Percentiles rank a stretch among this genome's conserved stretches.
phyloP scores from a whole-genome alignment of 2,797 vertebrate genomes.

The Cephalopachus bancanus region DNA sequence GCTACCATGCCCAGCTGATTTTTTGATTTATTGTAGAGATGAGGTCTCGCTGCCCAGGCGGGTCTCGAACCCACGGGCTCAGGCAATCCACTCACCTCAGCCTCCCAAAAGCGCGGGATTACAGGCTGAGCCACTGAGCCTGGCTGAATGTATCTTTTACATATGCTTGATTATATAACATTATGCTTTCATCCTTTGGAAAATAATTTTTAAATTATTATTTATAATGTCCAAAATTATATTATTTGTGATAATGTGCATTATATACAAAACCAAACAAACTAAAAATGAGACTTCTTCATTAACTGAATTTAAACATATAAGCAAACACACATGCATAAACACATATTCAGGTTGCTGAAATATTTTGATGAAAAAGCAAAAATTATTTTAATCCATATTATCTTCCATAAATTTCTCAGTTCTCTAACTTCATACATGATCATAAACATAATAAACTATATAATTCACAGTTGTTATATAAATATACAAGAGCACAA shows the following conservation, averaged over 20 bases:
- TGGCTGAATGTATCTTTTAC: neutral
- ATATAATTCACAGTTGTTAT: neutral
- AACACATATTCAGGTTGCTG: neutral
- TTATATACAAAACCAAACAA: neutral
- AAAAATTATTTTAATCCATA: neutral
- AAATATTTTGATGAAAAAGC: neutral
- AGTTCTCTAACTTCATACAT: neutral
- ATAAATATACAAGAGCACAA: neutral
- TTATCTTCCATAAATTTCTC: neutral
- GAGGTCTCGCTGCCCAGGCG: no score
- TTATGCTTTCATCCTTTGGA: neutral
- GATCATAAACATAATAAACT: neutral
- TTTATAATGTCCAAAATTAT: neutral
- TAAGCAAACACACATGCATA: neutral
- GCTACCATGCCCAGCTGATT: no score
- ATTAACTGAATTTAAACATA: neutral
- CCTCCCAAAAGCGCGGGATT: no score
- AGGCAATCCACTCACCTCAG: no score
- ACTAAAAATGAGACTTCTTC: neutral
- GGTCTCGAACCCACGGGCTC: no score
- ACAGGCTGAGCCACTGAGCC: no score
- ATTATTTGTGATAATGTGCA: neutral
- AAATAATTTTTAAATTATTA: constrained; percentile 32
- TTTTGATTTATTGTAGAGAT: no score
- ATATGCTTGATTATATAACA: neutral